phyloP scores from a whole-genome alignment of 2,113 vertebrate species.

The Oryzias melastigma region DNA sequence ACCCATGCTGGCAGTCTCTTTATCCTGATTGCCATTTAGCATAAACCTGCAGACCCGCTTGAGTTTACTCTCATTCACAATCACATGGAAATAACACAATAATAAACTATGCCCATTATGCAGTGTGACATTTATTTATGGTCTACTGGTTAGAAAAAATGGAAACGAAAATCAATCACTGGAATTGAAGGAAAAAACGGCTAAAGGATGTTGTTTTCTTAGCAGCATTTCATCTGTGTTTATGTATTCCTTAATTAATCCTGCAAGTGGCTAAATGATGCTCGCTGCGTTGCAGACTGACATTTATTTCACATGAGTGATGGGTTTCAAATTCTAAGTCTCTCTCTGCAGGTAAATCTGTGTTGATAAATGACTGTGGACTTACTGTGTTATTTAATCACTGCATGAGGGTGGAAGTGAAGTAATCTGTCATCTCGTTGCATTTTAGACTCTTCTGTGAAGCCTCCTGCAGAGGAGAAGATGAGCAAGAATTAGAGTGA shows the following conservation, averaged over 20 bases:
- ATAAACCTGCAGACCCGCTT: slow-evolving; percentile 11
- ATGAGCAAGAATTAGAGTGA: slow-evolving; percentile 21
- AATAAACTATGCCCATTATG: slow-evolving; percentile 25
- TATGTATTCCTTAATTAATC: slow-evolving; percentile 2
- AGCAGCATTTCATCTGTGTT: neutral
- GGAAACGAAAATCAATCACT: slow-evolving; percentile 27
- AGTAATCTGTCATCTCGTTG: slow-evolving; percentile 32
- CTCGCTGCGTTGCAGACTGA: neutral
- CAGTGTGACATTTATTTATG: slow-evolving; percentile 27
- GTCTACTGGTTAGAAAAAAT: slow-evolving; percentile 8
- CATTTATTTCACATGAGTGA: slow-evolving; percentile 1
- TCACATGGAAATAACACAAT: slow-evolving; percentile 6
- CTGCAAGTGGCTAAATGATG: neutral
- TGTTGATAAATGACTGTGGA: slow-evolving; percentile 24
- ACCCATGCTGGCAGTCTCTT: neutral
- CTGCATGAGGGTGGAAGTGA: slow-evolving; percentile 1
- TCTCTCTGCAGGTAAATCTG: slow-evolving; percentile 38
- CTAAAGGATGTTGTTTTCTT: neutral
- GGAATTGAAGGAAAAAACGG: neutral
- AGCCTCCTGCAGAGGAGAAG: slow-evolving; percentile 22
- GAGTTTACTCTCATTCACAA: slow-evolving; percentile 22
- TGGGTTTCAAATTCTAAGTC: slow-evolving; percentile 10
- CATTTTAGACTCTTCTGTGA: slow-evolving; percentile 8
- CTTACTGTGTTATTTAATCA: slow-evolving; percentile 25
- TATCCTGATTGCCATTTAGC: slow-evolving; percentile 8